Evolutionary conservation across 2,888 invertebrate genomes (phyloP).

Genomic region (Tenodera sinensis): DNA sequence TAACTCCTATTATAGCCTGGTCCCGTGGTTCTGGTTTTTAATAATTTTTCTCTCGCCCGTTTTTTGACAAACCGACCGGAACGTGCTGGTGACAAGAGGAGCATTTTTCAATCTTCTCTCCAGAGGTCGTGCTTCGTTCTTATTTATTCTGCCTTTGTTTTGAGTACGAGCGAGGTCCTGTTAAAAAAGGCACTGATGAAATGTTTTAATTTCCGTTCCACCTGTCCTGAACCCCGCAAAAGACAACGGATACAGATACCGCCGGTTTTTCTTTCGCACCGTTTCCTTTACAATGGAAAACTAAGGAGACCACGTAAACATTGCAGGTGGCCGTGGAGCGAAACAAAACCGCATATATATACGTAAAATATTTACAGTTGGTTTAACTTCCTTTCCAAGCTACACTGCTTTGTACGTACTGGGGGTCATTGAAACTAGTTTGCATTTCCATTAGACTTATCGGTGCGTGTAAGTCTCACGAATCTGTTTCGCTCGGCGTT

Average conservation of each 20-base stretch:
- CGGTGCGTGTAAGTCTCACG: background rate
- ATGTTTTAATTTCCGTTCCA: background rate
- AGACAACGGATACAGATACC: background rate
- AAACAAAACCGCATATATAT: background rate
- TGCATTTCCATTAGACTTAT: background rate
- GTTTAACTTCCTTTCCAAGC: background rate
- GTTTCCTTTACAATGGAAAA: background rate
- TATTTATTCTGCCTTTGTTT: background rate
- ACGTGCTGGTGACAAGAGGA: background rate
- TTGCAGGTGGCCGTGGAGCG: background rate
- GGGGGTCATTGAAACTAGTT: background rate
- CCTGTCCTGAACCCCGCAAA: background rate
- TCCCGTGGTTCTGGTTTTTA: background rate
- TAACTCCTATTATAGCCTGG: background rate
- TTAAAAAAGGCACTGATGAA: background rate
- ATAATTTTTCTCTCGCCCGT: background rate
- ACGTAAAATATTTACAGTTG: background rate
- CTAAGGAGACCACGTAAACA: too few relatives aligned
- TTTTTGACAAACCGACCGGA: background rate
- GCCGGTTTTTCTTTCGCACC: background rate
- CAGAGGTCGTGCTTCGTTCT: background rate
- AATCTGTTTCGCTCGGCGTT: background rate
- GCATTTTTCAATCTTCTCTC: background rate
- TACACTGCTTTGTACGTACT: background rate
- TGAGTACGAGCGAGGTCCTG: background rate